Conservation (phyloP, 64 coral and sea anemone genomes). For the Montipora foliosa region DNA sequence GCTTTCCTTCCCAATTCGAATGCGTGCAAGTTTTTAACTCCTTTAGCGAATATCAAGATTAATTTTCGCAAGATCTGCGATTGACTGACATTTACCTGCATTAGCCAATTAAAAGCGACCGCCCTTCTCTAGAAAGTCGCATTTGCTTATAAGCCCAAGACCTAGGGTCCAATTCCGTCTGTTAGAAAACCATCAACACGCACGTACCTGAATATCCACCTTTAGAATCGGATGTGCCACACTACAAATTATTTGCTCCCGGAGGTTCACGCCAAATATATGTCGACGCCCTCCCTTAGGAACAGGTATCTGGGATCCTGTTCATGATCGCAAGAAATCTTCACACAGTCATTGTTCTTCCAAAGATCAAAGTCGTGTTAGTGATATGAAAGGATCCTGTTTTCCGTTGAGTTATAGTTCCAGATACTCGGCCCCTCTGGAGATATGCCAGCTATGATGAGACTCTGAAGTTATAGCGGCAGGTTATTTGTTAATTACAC, state of each 20-base stretch:
- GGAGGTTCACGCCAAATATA: background rate
- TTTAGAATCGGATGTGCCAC: background rate
- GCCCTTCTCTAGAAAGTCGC: background rate
- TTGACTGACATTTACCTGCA: background rate
- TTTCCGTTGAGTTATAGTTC: background rate
- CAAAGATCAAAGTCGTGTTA: too few species aligned
- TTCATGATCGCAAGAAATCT: background rate
- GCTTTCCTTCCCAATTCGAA: too few species aligned
- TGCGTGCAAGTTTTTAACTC: too few species aligned
- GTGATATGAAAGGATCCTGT: background rate
- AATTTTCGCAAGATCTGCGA: background rate
- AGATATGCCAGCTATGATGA: background rate
- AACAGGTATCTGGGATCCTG: background rate
- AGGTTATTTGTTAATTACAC: conserved; percentile 32
- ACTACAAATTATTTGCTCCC: background rate
- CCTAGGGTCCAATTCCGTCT: too few species aligned
- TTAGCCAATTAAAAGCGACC: background rate
- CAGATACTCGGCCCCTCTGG: background rate
- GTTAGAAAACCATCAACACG: background rate
- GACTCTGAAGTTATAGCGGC: background rate
- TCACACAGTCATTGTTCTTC: too few species aligned
- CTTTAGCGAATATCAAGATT: too few species aligned
- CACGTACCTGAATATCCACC: conserved; percentile 26
- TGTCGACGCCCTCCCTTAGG: background rate
- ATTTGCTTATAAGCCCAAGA: background rate